Conservation (phyloP, 2,797 vertebrate species). For the Gambelia wislizenii region DNA sequence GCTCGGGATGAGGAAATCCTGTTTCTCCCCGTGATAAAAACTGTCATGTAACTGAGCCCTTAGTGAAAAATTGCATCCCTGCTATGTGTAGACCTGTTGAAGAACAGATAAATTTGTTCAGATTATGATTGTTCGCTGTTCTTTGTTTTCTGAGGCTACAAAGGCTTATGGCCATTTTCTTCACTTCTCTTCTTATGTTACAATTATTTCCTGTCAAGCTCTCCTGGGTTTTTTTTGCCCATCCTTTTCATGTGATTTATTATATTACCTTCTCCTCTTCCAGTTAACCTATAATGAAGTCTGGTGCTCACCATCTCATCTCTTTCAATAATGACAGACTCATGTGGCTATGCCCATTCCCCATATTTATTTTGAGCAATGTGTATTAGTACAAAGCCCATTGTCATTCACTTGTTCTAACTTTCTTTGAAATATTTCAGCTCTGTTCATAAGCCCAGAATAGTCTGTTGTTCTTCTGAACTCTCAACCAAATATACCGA, state of each 20-base stretch:
- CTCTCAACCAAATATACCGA: neutral
- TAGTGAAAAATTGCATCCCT: no score
- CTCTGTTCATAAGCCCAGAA: neutral
- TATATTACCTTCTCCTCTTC: neutral
- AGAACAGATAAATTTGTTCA: neutral
- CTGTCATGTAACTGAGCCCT: no score
- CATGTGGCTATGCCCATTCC: neutral
- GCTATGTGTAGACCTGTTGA: neutral
- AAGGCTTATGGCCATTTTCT: neutral
- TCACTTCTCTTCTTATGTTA: neutral
- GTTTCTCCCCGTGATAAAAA: no score
- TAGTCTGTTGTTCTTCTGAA: slow-evolving; percentile 16
- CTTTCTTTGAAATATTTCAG: slow-evolving; percentile 10
- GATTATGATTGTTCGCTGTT: neutral
- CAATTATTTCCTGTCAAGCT: neutral
- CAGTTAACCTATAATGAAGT: neutral
- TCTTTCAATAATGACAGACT: neutral
- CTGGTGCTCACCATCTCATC: neutral
- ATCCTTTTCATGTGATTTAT: neutral
- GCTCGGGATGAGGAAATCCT: no score
- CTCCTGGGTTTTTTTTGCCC: neutral
- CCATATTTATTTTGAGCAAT: slow-evolving; percentile 5
- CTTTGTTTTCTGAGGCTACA: neutral
- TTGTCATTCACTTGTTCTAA: slow-evolving; percentile 14
- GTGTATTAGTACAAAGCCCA: accelerated